Base-by-base conservation (phyloP, 64 coral and sea anemone species). In the Dendrophyllia cribrosa region DNA sequence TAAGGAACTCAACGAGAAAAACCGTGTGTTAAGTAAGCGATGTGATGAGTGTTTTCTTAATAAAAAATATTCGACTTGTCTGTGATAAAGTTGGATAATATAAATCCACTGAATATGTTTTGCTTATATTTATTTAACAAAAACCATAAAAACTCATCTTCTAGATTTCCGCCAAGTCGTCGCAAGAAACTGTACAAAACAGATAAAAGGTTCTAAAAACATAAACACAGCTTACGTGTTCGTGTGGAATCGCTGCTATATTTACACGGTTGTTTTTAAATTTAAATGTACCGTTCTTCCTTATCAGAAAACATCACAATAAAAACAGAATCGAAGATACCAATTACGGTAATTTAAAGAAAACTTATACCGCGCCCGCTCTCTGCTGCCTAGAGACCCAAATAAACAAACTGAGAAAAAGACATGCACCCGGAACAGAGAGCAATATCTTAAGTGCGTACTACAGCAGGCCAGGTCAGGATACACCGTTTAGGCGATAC, bases 351-450 rank as follows among this genome's bases (percentile, higher is more conserved):
- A 64, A 19, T 48, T 48, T 12, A 10, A 9, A 44, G 24, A 64
- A 17, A 84, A 24, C 43, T 12, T 48, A 3, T 22, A 46, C 80
- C 80, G 80, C 80, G 34, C 80, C 80, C 80, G 62, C 62, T 50
- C 80, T 49, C 46, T 3, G 80, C 62, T 84, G 80, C 80, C 62
- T 84, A 51, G 80, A 50, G 80, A 84, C 80, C 75, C 26, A 50
- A n/a, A 23, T 67, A 84, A 84, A 84, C 80, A 84, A 24, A 51
- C 20, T 66, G 43, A 65, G 80, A 68, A 25, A 14, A 17, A 3
- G 48, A 67, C 26, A 65, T 45, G 22, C 22, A 51, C 62, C 80
- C 80, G 58, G 80, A 84, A 84, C 44, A 45, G 15, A 67, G 15
- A 43, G 44, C 45, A 84, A 67, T 52, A 62, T 82, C 79, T 47